Evolutionary conservation across 2,797 vertebrate species (phyloP).

Genomic region (Tangara arthus): DNA sequence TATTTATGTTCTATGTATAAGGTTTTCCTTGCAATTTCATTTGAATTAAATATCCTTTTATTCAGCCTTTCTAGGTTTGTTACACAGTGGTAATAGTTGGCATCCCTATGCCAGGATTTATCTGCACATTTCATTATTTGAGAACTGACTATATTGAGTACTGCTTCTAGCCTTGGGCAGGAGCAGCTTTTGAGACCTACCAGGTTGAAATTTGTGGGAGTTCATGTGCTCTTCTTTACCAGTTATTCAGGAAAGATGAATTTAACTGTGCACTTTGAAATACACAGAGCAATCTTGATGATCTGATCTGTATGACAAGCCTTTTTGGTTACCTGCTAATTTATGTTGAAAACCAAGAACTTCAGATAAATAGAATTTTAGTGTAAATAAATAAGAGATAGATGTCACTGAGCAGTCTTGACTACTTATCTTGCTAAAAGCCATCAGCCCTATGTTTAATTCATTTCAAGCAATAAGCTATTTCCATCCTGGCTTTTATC

Average conservation of each 20-base stretch:
- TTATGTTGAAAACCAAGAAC: not conserved
- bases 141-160: not conserved
- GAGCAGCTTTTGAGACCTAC: not conserved
- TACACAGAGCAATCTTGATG: not conserved
- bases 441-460: not conserved
- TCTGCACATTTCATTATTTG: not conserved
- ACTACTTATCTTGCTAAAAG: not conserved
- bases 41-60: not conserved
- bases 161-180: not conserved
- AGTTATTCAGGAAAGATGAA: not conserved
- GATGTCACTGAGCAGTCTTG: not conserved
- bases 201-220: not conserved
- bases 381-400: constrained; percentile 26
- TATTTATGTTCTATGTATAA: not conserved
- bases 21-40: not conserved
- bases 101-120: not conserved
- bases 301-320: not conserved
- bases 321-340: not conserved
- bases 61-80: not conserved
- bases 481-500: constrained; percentile 39
- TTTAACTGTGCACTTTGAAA: not conserved
- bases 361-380: not conserved
- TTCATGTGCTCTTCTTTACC: not conserved
- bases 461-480: constrained; percentile 14
- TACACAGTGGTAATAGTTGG: not conserved